Conservation (phyloP, 2,797 vertebrate species). For the Strix occidentalis region DNA sequence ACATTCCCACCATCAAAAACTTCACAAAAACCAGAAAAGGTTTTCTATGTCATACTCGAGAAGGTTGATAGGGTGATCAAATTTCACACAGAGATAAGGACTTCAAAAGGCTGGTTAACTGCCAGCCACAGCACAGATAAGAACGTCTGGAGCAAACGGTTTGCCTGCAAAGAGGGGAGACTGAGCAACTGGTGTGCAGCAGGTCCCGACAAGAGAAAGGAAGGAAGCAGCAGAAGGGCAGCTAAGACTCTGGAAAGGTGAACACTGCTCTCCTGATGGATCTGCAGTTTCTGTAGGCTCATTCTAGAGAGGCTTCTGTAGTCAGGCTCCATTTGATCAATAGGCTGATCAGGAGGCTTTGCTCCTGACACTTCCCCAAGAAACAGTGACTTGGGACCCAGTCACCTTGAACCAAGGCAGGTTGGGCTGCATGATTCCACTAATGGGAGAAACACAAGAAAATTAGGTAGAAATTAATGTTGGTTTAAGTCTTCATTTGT, state of each 20-base stretch:
- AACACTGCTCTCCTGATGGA: neutral
- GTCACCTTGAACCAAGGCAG: neutral
- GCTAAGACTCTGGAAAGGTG: neutral
- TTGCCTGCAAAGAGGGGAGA: neutral
- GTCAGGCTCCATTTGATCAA: neutral
- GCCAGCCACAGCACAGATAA: neutral
- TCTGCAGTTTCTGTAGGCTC: neutral
- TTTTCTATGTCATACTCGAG: neutral
- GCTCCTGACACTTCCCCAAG: neutral
- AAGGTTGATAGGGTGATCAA: neutral
- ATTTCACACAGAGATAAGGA: neutral
- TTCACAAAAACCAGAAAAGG: neutral
- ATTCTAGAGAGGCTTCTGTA: neutral
- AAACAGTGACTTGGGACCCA: neutral
- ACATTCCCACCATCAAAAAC: neutral
- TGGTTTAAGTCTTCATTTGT: neutral
- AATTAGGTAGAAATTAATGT: neutral
- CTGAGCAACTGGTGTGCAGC: neutral
- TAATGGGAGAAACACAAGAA: neutral
- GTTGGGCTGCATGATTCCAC: neutral
- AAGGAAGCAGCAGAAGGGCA: neutral
- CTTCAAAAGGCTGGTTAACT: neutral
- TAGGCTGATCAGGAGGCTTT: neutral
- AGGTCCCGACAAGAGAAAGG: neutral
- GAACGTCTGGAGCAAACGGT: neutral